phyloP scores from a whole-genome alignment of 2,113 vertebrate genomes.

The Rostratula benghalensis region DNA sequence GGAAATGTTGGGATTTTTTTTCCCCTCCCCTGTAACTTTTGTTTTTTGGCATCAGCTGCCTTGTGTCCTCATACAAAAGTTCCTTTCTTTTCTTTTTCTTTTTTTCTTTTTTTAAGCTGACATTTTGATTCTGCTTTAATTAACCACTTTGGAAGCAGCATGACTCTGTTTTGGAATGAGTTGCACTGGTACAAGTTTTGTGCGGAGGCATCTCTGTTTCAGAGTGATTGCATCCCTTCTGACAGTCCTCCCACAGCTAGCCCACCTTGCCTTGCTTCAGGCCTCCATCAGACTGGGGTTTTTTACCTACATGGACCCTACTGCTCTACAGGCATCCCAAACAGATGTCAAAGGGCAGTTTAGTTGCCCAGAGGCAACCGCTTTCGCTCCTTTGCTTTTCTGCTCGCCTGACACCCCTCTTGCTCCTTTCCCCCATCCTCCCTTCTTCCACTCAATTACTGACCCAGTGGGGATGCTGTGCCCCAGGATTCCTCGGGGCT shows the following conservation, averaged over 20 bases:
- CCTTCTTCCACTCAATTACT: background rate
- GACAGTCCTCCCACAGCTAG: slow-evolving; percentile 21
- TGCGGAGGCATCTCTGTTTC: slow-evolving; percentile 36
- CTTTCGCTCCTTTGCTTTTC: background rate
- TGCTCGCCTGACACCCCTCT: background rate
- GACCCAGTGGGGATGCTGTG: background rate
- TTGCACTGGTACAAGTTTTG: slow-evolving; percentile 2
- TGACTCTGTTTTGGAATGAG: slow-evolving; percentile 34
- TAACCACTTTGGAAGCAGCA: slow-evolving; percentile 50
- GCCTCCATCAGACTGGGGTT: background rate
- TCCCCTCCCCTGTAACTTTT: background rate
- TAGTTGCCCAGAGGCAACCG: background rate
- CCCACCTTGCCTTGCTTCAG: slow-evolving; percentile 28
- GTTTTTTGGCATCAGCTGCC: slow-evolving; percentile 3
- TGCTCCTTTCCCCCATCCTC: background rate
- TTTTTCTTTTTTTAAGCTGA: slow-evolving; percentile 8
- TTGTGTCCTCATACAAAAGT: slow-evolving; percentile 31
- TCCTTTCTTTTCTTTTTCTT: background rate
- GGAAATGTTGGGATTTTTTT: background rate
- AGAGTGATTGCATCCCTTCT: slow-evolving; percentile 34
- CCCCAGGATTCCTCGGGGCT: background rate
- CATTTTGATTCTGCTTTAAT: slow-evolving; percentile 62
- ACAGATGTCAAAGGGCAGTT: background rate
- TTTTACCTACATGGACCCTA: background rate
- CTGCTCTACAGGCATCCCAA: background rate